These are phyloP conservation scores for Manacus vitellinus DNA, from an alignment of 2,113 vertebrate species.

Conservation along the genomic window DNA sequence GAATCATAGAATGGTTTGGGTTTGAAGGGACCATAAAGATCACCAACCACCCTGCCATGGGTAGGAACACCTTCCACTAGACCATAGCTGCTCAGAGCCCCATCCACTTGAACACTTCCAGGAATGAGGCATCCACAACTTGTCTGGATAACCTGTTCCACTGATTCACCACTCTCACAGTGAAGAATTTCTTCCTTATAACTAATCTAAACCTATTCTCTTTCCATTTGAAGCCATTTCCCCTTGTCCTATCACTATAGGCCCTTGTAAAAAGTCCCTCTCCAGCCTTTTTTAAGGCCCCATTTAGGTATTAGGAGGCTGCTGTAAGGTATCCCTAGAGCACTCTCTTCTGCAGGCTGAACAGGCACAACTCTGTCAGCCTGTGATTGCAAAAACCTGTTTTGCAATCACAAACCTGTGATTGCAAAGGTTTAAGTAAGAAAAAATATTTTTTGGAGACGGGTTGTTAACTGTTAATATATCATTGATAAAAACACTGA, in stretches of 20 bases:
- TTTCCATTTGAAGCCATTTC: not conserved
- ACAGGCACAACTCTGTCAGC: not conserved
- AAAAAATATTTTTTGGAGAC: not conserved
- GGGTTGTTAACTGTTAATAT: not conserved
- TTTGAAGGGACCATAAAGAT: not conserved
- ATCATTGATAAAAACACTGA: not conserved
- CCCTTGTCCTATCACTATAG: not conserved
- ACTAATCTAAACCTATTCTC: not conserved
- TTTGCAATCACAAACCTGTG: not conserved
- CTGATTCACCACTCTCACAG: not conserved
- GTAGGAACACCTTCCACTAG: not conserved
- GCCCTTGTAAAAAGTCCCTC: not conserved
- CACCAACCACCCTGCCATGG: accelerated
- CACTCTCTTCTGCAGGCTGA: not conserved
- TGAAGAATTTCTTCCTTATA: not conserved
- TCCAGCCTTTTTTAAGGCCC: not conserved
- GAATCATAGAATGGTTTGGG: not conserved
- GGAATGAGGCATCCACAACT: not conserved
- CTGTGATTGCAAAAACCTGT: not conserved
- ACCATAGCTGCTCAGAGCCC: not conserved
- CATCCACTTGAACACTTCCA: not conserved
- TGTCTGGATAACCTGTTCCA: not conserved
- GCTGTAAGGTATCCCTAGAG: not conserved
- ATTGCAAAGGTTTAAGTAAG: not conserved
- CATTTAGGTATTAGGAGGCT: not conserved